These are phyloP conservation scores for Actenoides lindsayi DNA, from an alignment of 2,113 vertebrate species.

Conservation along the genomic window DNA sequence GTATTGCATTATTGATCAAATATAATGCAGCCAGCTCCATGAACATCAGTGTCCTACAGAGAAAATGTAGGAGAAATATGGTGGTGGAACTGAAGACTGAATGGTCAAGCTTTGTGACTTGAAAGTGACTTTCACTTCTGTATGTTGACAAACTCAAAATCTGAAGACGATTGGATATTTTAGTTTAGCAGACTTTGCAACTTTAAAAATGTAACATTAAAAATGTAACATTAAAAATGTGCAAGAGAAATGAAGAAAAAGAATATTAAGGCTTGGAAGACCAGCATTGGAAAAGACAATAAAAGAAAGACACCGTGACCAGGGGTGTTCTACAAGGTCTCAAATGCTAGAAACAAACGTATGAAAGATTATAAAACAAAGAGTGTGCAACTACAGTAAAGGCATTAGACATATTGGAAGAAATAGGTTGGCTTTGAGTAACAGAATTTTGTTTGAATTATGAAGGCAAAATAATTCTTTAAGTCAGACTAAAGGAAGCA, in stretches of 20 bases:
- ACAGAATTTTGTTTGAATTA: not conserved
- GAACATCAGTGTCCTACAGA: not conserved
- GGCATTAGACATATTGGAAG: not conserved
- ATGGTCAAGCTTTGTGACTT: not conserved
- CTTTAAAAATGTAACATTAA: not conserved
- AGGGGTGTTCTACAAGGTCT: not conserved
- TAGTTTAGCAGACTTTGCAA: not conserved
- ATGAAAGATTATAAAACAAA: not conserved
- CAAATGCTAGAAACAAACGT: not conserved
- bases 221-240: rapidly evolving
- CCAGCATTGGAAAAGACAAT: not conserved
- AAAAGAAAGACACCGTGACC: not conserved
- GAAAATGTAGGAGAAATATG: not conserved
- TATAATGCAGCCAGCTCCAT: not conserved
- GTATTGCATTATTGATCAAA: not conserved
- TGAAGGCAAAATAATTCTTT: not conserved
- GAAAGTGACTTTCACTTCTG: not conserved
- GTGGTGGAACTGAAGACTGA: not conserved
- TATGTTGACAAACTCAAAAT: not conserved
- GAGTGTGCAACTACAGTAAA: not conserved
- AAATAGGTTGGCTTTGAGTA: not conserved
- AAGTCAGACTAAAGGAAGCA: not conserved
- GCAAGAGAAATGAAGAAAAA: not conserved
- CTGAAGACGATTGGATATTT: not conserved
- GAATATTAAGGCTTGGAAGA: not conserved